Conservation (phyloP, 2,888 invertebrate genomes). For the Tetrapedia diversipes region DNA sequence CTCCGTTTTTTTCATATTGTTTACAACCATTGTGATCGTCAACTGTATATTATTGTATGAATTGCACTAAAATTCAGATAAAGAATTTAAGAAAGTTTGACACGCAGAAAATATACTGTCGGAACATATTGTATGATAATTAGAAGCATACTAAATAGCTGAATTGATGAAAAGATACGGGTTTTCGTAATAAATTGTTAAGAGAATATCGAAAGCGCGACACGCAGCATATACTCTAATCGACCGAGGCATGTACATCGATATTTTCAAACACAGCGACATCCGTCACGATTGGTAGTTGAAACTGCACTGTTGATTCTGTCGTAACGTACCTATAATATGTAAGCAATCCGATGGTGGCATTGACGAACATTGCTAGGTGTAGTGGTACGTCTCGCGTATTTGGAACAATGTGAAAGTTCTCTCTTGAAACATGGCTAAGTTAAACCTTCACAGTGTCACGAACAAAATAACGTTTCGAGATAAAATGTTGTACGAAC, state of each 20-base stretch:
- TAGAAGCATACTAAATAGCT: not conserved
- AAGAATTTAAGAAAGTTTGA: not conserved
- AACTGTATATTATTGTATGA: not conserved
- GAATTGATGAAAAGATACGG: not conserved
- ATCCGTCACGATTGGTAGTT: not conserved
- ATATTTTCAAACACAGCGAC: not conserved
- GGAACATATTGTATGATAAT: not conserved
- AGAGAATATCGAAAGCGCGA: not conserved
- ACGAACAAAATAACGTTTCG: not conserved
- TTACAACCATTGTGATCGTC: conserved; percentile 22
- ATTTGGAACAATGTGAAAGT: conserved; percentile 58
- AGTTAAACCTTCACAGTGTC: not conserved
- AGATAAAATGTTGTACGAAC: not conserved
- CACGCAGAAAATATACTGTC: no score
- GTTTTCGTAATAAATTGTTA: no score
- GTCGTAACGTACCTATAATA: conserved; percentile 21
- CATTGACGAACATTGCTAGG: conserved; percentile 10
- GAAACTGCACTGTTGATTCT: conserved; percentile 38
- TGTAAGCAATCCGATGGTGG: conserved; percentile 10
- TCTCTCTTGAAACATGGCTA: not conserved
- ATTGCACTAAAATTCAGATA: not conserved
- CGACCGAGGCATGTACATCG: not conserved
- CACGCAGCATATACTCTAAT: not conserved
- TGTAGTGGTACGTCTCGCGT: conserved; percentile 3
- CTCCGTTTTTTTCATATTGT: not conserved